Base-by-base conservation (phyloP, 1,140 invertebrate species). In the Archegozetes longisetosus region DNA sequence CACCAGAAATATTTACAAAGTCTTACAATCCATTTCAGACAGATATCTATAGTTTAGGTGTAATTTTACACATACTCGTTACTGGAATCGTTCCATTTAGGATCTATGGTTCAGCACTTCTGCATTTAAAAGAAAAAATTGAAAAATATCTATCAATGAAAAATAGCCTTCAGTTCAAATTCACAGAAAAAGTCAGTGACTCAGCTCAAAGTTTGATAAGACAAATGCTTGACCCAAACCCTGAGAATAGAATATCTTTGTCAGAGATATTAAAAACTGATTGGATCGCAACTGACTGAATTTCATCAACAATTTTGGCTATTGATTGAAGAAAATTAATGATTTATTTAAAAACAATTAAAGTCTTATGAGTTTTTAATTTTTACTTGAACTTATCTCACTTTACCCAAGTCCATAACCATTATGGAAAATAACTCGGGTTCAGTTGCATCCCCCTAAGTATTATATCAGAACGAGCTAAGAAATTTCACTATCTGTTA, bases 1-100 rank as follows among this genome's bases (percentile, higher is more conserved):
- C 83, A 24, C 83, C 83, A 0, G 82, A 85, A 70, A 71, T 85
- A 13, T 84, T 84, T 62, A 69, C 78, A 26, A 77, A 77, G 61
- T 72, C 72, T 57, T 84, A 84, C 67, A 82, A 82, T 23, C 79
- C 82, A n/a, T 40, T 40, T 40, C 6, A 9, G 32, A 17, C 32
- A 6, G 32, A 40, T 17, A 40, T 40, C 32, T 40, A 40, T 17
- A 40, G 32, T 40, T 17, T 40, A 17, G 32, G 32, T 17, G 32
- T 40, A 9, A 17, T 40, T 40, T 40, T 40, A 17, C 32, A 40
- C 17, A 40, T 40, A 9, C 17, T 40, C 17, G 32, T 40, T 6
- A 17, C 32, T 17, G 32, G 32, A 40, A 40, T 40, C 17, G 6
- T 17, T 40, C 32, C 32, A 17, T 40, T 40, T 17, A 40, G 32